Base-by-base conservation (phyloP, 2,888 invertebrate species). In the Dyspetes luteomarginatus region DNA sequence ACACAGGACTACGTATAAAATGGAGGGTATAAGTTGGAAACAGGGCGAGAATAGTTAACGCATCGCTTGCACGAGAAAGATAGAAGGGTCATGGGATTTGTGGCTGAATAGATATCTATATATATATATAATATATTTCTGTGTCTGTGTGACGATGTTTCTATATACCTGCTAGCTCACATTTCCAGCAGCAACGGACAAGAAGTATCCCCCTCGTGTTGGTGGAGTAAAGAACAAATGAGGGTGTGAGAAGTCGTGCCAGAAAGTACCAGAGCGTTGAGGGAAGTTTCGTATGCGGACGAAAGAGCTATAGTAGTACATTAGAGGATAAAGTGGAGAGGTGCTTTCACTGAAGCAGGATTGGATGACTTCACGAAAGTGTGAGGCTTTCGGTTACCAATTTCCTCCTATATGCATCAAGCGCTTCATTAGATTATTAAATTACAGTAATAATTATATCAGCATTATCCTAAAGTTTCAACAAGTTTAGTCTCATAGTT, bases 161-260 rank as follows among this genome's bases (percentile, higher is more conserved):
- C 1, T 2, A 36, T 12, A 12, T 36, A 12, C 12, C 56, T 69
- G 41, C 9, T 30, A 72, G 52, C 41, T n/a, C n/a, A n/a, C n/a
- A n/a, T n/a, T n/a, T n/a, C n/a, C n/a, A n/a, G 52, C 41, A 60
- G 30, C 26, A 60, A 75, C 60, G 68, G 22, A 36, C 28, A 36
- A 48, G 12, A 50, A 24, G 55, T 30, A 73, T 26, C 28, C 36
- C n/a, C 19, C 28, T 5, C 50, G 52, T 64, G 30, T 64, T 24
- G 45, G 45, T 43, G 30, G 64, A 48, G 64, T 17, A 65, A 48
- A 65, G 12, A 48, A 15, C 7, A 19, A 24, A 52, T 17, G 36
- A 62, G 68, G 56, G 68, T 62, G 68, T 64, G 68, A 68, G 52
- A 74, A 79, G 73, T 73, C 22, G 45, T n/a, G n/a, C n/a, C n/a